A percentile compares a stretch with the other conserved stretches of the same genome.
phyloP scores from a whole-genome alignment of 1,140 invertebrate genomes.

The Cepaea nemoralis region DNA sequence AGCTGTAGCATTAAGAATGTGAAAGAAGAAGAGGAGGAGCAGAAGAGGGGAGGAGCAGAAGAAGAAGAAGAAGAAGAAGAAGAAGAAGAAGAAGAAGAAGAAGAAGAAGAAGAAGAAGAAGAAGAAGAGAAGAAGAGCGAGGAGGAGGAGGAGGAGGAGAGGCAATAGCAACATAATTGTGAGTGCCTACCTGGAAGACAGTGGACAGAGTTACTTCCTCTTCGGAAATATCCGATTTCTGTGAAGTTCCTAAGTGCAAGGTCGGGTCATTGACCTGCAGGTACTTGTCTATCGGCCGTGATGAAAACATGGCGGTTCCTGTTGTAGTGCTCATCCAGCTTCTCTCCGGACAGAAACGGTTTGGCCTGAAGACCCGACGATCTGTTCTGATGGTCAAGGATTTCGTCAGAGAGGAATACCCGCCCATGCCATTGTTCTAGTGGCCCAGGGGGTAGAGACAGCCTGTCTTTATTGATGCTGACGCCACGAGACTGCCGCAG shows the following conservation, averaged over 20 bases:
- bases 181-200: slow-evolving; percentile 55
- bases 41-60: too few relatives aligned
- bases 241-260: not conserved
- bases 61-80: too few relatives aligned
- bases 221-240: not conserved
- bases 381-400: not conserved
- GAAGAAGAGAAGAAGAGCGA: too few relatives aligned
- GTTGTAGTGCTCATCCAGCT: not conserved
- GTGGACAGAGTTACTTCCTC: slow-evolving; percentile 53
- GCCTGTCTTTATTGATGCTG: not conserved
- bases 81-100: too few relatives aligned
- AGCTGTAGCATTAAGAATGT: too few relatives aligned
- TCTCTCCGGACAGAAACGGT: not conserved
- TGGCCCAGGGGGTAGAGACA: not conserved
- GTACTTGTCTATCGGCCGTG: too few relatives aligned
- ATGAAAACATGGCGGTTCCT: not conserved
- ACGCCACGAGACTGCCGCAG: not conserved
- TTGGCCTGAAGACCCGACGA: not conserved
- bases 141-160: too few relatives aligned
- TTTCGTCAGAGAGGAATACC: not conserved
- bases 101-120: too few relatives aligned
- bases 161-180: too few relatives aligned
- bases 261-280: not conserved
- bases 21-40: too few relatives aligned
- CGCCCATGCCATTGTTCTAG: not conserved